phyloP scores from a whole-genome alignment of 1,140 invertebrate species.

The Caenorhabditis remanei region DNA sequence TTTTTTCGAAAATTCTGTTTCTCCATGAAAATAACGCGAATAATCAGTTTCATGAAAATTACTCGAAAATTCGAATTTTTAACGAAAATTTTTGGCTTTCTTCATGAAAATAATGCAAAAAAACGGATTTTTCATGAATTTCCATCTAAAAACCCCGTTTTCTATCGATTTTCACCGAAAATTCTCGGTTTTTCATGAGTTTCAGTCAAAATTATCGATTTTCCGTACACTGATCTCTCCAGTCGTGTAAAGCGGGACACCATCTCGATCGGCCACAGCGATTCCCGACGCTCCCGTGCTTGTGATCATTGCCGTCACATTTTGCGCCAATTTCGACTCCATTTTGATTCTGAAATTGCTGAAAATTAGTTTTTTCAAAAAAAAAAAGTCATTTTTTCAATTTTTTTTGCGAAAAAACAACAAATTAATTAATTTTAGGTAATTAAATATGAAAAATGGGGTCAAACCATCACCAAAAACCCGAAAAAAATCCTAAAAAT shows the following conservation, averaged over 20 bases:
- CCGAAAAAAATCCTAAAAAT: background rate
- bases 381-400: background rate
- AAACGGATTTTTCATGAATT: background rate
- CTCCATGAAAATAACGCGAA: background rate
- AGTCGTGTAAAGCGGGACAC: background rate
- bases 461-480: background rate
- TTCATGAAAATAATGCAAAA: background rate
- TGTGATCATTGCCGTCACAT: background rate
- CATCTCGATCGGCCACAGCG: background rate
- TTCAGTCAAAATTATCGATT: no score
- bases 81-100: background rate
- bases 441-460: background rate
- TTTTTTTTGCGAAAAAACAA: conserved; percentile 1
- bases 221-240: background rate
- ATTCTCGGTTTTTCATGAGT: background rate
- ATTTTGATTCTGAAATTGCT: background rate
- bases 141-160: background rate
- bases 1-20: background rate
- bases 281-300: background rate
- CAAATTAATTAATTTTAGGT: background rate
- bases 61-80: no score
- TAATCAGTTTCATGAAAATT: background rate
- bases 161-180: background rate
- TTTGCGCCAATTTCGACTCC: conserved; percentile 4
- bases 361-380: no score